These are phyloP conservation scores for Petrolisthes manimaculis DNA, from an alignment of 2,888 invertebrate genomes.

Conservation along the genomic window DNA sequence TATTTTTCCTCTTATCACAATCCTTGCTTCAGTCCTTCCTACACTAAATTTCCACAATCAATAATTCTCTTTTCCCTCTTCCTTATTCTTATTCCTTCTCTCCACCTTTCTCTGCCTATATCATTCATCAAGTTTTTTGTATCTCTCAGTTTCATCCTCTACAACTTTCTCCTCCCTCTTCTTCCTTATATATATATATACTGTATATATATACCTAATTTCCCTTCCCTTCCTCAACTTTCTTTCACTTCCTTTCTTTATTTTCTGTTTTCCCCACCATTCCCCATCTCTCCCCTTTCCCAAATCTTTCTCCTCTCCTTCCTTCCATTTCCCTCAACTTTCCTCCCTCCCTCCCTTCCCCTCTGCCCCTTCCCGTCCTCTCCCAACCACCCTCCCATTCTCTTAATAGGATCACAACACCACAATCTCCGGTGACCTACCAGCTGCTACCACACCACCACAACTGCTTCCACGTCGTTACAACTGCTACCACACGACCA, in stretches of 20 bases:
- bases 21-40: not conserved
- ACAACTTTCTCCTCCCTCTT: not conserved
- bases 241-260: not conserved
- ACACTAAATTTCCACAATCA: not conserved
- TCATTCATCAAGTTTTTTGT: not conserved
- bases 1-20: not conserved
- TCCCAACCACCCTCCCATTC: not conserved
- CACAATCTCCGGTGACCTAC: not conserved
- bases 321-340: not conserved
- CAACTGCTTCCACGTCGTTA: not conserved
- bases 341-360: conserved; percentile 13
- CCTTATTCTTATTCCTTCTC: not conserved
- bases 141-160: not conserved
- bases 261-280: not conserved
- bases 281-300: not conserved
- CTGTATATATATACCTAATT: no score
- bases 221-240: not conserved
- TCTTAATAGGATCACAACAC: not conserved
- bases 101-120: not conserved
- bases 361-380: not conserved
- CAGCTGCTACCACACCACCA: not conserved
- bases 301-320: not conserved
- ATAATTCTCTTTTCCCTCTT: not conserved
- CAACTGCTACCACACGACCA: not conserved
- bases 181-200: no score